Conservation (phyloP, 2,797 vertebrate genomes). For the Xiphophorus birchmanni region DNA sequence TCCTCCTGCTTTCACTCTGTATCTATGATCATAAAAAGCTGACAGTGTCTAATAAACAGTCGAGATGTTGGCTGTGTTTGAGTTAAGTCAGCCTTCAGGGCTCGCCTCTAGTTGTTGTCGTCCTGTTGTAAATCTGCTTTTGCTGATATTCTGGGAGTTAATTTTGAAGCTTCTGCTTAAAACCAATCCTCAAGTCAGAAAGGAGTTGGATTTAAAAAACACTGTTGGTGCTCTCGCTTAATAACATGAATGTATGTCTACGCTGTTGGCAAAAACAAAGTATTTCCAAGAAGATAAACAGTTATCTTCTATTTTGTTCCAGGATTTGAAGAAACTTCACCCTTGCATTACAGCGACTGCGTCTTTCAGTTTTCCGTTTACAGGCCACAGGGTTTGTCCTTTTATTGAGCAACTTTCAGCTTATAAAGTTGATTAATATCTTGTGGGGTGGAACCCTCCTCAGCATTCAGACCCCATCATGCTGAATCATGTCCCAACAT, state of each 20-base stretch:
- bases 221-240: not conserved
- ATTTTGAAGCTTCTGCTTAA: not conserved
- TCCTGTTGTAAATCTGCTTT: not conserved
- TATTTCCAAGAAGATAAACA: not conserved
- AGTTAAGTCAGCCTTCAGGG: not conserved
- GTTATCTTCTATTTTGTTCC: not conserved
- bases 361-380: not conserved
- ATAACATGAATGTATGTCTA: not conserved
- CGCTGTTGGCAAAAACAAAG: not conserved
- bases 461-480: not conserved
- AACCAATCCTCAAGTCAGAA: not conserved
- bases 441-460: not conserved
- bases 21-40: slow-evolving; percentile 47
- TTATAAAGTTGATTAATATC: not conserved
- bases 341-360: not conserved
- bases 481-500: not conserved
- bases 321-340: not conserved
- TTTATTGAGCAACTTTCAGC: not conserved
- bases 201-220: not conserved
- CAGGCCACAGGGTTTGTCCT: not conserved
- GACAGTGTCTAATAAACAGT: slow-evolving; percentile 47
- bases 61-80: not conserved
- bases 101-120: not conserved
- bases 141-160: not conserved
- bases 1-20: slow-evolving; percentile 25